Evolutionary conservation across 2,888 invertebrate species (phyloP), one percentile per base, ranked within the genome.

Genomic region (Trissolcus japonicus): DNA sequence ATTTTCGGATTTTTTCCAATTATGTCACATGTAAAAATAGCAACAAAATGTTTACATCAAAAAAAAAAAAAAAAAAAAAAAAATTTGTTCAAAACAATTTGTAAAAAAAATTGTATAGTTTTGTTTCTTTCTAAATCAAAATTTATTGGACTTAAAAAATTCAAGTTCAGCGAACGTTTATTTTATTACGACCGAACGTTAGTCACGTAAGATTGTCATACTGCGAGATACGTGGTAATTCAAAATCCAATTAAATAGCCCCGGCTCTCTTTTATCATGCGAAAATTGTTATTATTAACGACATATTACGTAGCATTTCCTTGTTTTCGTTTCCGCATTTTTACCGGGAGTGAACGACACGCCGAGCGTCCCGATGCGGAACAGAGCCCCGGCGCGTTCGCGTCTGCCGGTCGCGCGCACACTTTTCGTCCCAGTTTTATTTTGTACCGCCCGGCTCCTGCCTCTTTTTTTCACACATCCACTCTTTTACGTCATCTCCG

Each of bases 341-440:
- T 79, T 76, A 56, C 54, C 40, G 66, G n/a, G 35, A 73, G 79
- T 76, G 76, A 79, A 79, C 76, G 79, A 79, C 79, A 79, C 76
- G 59, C 60, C 77, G 72, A 65, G 63, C 46, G 67, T 72, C 41
- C 51, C 59, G 71, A 71, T 60, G 78, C 78, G 75, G 67, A 75
- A 78, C 78, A 67, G 56, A 67, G n/a, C n/a, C n/a, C 66, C 59
- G 40, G 55, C n/a, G 62, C 74, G 40, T 61, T 19, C 57, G 21
- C 35, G 21, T 29, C 43, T 48, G 29, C 54, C 21, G 41, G 17
- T 48, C 60, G 35, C 54, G 41, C 59, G 50, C 16, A 46, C 46
- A 11, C 46, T 55, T 63, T 69, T 60, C 46, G 53, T 75, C 62
- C 53, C 68, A 59, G 60, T 67, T 74, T 57, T 25, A 25, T 25